A percentile compares a stretch with the other conserved stretches of the same genome.
These are phyloP conservation scores for Murina feae DNA, from an alignment of 2,113 vertebrate species.

Conservation along the genomic window DNA sequence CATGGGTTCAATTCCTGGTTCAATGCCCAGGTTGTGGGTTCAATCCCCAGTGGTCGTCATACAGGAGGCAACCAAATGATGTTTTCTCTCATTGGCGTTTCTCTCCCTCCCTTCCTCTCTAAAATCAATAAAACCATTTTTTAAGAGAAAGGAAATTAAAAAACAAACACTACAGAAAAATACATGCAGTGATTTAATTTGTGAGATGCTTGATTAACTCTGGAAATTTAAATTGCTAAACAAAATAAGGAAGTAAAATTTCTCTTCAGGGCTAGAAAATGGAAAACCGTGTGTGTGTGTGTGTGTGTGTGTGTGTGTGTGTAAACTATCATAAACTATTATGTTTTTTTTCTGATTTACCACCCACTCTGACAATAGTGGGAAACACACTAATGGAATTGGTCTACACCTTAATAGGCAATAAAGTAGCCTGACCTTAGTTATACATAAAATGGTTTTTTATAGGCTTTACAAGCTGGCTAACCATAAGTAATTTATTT, in stretches of 20 bases:
- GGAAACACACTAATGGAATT: not conserved
- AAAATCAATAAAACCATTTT: too few relatives aligned
- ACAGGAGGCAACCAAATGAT: too few relatives aligned
- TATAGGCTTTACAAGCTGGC: not conserved
- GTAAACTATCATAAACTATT: not conserved
- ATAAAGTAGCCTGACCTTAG: not conserved
- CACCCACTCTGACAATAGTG: not conserved
- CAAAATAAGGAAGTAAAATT: not conserved
- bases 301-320: not conserved
- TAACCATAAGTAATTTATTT: not conserved
- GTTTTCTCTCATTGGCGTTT: too few relatives aligned
- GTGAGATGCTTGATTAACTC: not conserved
- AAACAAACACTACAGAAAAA: not conserved
- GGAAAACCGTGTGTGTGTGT: not conserved
- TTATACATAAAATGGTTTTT: not conserved
- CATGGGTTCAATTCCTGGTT: too few relatives aligned
- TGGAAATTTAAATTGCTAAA: not conserved
- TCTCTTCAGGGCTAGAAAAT: not conserved
- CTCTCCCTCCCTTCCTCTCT: too few relatives aligned
- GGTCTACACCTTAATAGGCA: not conserved
- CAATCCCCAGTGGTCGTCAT: too few relatives aligned
- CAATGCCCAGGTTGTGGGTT: too few relatives aligned
- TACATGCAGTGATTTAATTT: not conserved
- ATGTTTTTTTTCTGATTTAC: not conserved
- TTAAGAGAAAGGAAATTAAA: too few relatives aligned